Evolutionary conservation across 64 coral and sea anemone species (phyloP).

Genomic region (Stylophora pistillata): DNA sequence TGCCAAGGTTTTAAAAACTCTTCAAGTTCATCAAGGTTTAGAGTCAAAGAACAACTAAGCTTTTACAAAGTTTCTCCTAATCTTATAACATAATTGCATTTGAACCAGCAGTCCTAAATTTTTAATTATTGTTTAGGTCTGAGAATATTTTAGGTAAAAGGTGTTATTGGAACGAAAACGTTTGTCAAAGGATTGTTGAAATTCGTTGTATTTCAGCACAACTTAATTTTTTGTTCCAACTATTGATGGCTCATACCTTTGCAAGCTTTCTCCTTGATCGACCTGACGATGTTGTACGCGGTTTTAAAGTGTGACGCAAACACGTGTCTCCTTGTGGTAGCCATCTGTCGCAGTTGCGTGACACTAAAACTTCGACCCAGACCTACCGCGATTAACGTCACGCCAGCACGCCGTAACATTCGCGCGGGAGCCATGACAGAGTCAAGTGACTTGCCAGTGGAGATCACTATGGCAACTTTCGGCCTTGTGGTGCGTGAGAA

Average conservation of each 20-base stretch:
- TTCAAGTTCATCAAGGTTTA: too few species aligned
- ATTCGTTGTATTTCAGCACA: too few species aligned
- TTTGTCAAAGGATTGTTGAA: too few species aligned
- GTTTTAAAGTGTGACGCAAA: slow-evolving; percentile 40
- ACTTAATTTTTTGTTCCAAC: too few species aligned
- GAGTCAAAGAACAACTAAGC: too few species aligned
- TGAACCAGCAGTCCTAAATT: too few species aligned
- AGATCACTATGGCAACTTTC: slow-evolving; percentile 67
- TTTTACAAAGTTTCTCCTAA: too few species aligned
- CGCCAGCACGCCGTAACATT: slow-evolving; percentile 11
- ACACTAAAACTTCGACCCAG: slow-evolving; percentile 22
- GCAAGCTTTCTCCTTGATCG: slow-evolving; percentile 46
- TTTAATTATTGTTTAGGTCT: too few species aligned
- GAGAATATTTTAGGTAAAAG: too few species aligned
- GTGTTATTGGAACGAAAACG: too few species aligned
- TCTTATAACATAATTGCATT: too few species aligned
- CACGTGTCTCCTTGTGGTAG: slow-evolving; percentile 34
- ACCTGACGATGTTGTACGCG: slow-evolving; percentile 23
- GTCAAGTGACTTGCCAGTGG: slow-evolving; percentile 57
- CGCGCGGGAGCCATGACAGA: slow-evolving; percentile 32
- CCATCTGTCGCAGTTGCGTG: slow-evolving; percentile 50
- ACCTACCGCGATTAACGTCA: slow-evolving; percentile 18
- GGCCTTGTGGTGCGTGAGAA: slow-evolving; percentile 29
- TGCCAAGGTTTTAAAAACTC: too few species aligned
- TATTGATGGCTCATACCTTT: slow-evolving; percentile 29